Conservation (phyloP, 2,113 vertebrate genomes). For the Tetrax tetrax region DNA sequence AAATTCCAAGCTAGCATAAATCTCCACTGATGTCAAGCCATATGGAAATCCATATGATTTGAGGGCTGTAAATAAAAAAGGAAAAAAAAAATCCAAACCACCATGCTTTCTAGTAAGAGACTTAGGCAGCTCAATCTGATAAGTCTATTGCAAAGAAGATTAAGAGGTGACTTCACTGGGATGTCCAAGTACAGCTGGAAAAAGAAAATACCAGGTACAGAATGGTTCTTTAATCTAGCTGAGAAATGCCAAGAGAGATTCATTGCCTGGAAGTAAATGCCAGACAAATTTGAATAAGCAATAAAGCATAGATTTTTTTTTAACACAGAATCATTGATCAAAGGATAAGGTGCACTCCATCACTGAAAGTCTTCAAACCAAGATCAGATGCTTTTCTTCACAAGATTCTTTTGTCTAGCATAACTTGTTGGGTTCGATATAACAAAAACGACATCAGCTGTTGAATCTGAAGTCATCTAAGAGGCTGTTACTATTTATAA, state of each 20-base stretch:
- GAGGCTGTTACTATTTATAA: background rate
- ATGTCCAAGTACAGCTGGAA: background rate
- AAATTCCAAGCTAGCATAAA: slow-evolving; percentile 65
- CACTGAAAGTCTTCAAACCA: background rate
- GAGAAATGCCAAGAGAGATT: slow-evolving; percentile 17
- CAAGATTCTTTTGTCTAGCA: background rate
- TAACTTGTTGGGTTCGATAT: background rate
- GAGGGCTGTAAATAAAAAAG: background rate
- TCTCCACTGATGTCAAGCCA: slow-evolving; percentile 55
- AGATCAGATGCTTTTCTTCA: background rate
- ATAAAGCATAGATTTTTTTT: background rate
- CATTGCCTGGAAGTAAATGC: background rate
- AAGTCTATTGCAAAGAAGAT: slow-evolving; percentile 44
- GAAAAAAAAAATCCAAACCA: background rate
- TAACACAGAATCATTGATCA: background rate
- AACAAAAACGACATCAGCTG: background rate
- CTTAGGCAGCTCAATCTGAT: slow-evolving; percentile 17
- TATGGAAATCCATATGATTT: slow-evolving; percentile 59
- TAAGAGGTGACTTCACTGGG: slow-evolving; percentile 6
- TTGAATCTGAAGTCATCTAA: background rate
- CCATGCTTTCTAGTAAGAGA: background rate
- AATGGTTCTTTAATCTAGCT: slow-evolving; percentile 8
- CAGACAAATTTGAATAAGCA: background rate
- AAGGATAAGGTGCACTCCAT: background rate
- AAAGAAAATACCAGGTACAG: slow-evolving; percentile 22